Conservation (phyloP, 2,888 invertebrate genomes). For the Torymus auratus region DNA sequence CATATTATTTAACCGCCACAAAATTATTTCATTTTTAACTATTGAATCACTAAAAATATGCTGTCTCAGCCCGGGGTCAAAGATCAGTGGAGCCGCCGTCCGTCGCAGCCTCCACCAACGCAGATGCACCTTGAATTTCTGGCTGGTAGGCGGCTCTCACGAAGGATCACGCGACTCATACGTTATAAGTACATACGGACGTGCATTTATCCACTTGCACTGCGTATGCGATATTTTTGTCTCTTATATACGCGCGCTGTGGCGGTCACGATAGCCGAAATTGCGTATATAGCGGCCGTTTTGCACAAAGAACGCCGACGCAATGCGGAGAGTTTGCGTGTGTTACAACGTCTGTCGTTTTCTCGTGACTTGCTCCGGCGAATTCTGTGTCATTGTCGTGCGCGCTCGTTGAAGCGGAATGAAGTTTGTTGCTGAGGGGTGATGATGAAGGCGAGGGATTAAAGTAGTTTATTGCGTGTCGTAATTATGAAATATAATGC, state of each 20-base stretch:
- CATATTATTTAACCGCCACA: too few species aligned
- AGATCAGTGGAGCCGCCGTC: background rate
- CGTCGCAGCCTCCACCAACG: background rate
- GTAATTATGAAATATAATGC: conserved; percentile 24
- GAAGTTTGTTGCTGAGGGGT: conserved; percentile 2
- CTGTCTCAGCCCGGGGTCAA: background rate
- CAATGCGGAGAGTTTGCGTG: too few species aligned
- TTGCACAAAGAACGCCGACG: too few species aligned
- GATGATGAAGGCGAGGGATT: conserved; percentile 18
- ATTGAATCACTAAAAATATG: too few species aligned
- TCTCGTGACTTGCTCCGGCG: background rate
- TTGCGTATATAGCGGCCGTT: too few species aligned
- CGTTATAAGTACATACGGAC: background rate
- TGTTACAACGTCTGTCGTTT: background rate
- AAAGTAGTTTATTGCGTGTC: conserved; percentile 26
- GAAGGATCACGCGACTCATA: background rate
- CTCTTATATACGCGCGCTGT: too few species aligned
- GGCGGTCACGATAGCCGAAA: too few species aligned
- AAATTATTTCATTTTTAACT: too few species aligned
- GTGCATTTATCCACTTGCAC: too few species aligned
- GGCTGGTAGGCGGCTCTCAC: background rate
- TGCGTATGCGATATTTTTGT: too few species aligned
- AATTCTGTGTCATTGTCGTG: conserved; percentile 15
- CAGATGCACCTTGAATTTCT: conserved; percentile 12
- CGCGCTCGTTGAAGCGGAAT: conserved; percentile 10